phyloP scores from a whole-genome alignment of 2,797 vertebrate genomes.

The Amblyopsis hoosieri region DNA sequence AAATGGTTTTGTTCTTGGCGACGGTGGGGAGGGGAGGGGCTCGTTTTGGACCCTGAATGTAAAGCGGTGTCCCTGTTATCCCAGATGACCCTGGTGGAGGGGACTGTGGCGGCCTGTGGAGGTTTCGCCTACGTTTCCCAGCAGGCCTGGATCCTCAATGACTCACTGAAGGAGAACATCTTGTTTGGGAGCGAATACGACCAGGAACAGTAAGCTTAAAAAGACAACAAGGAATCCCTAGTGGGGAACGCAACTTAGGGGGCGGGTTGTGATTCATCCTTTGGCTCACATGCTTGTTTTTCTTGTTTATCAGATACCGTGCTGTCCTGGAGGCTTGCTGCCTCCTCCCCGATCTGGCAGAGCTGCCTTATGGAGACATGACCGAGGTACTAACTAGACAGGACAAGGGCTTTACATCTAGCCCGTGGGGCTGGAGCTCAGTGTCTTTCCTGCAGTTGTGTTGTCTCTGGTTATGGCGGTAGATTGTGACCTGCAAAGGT shows the following conservation, averaged over 20 bases:
- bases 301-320: constrained; percentile 70
- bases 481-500: too few species aligned
- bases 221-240: background rate
- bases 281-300: constrained; percentile 14
- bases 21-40: too few species aligned
- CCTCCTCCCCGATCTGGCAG: constrained; percentile 78
- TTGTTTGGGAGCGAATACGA: constrained; percentile 80
- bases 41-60: background rate
- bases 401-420: background rate
- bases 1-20: too few species aligned
- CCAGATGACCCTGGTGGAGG: constrained; percentile 84
- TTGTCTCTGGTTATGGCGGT: too few species aligned
- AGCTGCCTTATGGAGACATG: constrained; percentile 82
- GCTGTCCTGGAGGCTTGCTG: constrained; percentile 81
- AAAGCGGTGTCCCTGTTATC: constrained; percentile 16
- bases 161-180: constrained; percentile 84
- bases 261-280: background rate
- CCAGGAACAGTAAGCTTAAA: constrained; percentile 72
- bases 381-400: constrained; percentile 77
- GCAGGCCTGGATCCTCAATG: constrained; percentile 86
- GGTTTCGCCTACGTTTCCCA: constrained; percentile 82
- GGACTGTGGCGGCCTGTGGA: constrained; percentile 74
- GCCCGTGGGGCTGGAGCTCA: background rate
- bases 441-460: background rate
- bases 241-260: background rate